Base-by-base conservation (phyloP, 2,113 vertebrate species). In the Cyphomyrus discorhynchus region DNA sequence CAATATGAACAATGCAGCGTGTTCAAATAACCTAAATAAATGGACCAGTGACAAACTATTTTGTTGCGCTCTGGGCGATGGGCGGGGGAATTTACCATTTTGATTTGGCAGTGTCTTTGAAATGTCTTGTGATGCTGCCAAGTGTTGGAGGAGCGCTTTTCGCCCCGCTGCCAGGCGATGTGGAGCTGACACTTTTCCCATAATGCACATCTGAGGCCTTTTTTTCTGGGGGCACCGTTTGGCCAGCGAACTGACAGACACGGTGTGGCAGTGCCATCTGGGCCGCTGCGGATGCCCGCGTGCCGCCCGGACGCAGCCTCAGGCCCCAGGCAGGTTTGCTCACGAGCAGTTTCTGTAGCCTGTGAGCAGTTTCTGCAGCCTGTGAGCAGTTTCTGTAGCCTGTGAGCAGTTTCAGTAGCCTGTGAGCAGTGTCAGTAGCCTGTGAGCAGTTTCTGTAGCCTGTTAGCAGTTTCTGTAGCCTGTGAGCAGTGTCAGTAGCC, bases 21-120 rank as follows among this genome's bases (percentile, higher is more conserved):
- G 19, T 84, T 84, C 39, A 84, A 47, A 84, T 47, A 84, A 47
- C 82, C 82, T 46, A 84, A 84, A 84, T n/a, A 84, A 35, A 87
- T 56, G 85, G 31, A 56, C 85, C 47, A 27, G 49, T 39, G n/a
- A 87, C 74, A 53, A 87, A 53, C 85, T 86, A 53, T 31, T 19
- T 31, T 56, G 82, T 35, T 52, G 50, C 10, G n/a, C 82, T 35
- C 13, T 27, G n/a, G 50, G 84, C 15, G 13, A n/a, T 27, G 46
- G 84, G 84, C 27, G 84, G 31, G 47, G 13, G 50, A 31, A 52
- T 53, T 87, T 53, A 87, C 50, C 24, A 19, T 53, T 87, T 53
- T 53, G n/a, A 31, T 47, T 84, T 45, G 85, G 49, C 85, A 86
- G 24, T 21, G 6, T 19, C 47, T 24, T 87, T 35, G 47, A 53